These are phyloP conservation scores for Lerema accius DNA, from an alignment of 1,140 invertebrate genomes.

Conservation along the genomic window DNA sequence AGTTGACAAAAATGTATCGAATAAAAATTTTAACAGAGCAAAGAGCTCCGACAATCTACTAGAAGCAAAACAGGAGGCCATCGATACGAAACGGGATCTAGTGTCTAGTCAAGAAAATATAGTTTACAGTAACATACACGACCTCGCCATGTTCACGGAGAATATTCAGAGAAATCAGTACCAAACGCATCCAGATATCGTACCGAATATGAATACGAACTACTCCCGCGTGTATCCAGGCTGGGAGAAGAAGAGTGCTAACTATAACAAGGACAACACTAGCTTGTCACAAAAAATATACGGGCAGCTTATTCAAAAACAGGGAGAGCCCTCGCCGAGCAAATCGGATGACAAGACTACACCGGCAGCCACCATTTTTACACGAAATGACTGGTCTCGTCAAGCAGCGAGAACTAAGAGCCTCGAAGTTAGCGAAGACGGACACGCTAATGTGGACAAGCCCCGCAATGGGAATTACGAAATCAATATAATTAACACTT, in stretches of 20 bases:
- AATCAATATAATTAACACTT: slow-evolving; percentile 61
- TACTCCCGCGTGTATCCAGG: slow-evolving; percentile 77
- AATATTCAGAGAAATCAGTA: slow-evolving; percentile 72
- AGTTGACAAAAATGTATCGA: slow-evolving; percentile 58
- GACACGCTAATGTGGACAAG: slow-evolving; percentile 55
- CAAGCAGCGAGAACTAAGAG: slow-evolving; percentile 83
- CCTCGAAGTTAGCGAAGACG: slow-evolving; percentile 75
- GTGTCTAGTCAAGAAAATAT: slow-evolving; percentile 79
- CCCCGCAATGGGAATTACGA: slow-evolving; percentile 67
- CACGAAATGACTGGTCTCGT: slow-evolving; percentile 83
- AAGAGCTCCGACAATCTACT: slow-evolving; percentile 80
- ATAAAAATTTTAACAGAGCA: slow-evolving; percentile 76
- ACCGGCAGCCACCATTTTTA: slow-evolving; percentile 82
- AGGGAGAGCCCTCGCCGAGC: slow-evolving; percentile 64
- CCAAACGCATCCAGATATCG: slow-evolving; percentile 56
- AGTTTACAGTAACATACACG: slow-evolving; percentile 76
- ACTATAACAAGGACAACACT: slow-evolving; percentile 55
- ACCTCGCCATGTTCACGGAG: slow-evolving; percentile 75
- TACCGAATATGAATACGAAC: slow-evolving; percentile 56
- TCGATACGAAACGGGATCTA: slow-evolving; percentile 67
- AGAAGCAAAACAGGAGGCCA: slow-evolving; percentile 71
- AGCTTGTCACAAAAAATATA: slow-evolving; percentile 55
- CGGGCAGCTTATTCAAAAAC: slow-evolving; percentile 61
- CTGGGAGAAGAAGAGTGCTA: slow-evolving; percentile 75
- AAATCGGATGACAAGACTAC: slow-evolving; percentile 64